Conservation (phyloP, 1,140 invertebrate species). For the Meloidogyne hapla region DNA sequence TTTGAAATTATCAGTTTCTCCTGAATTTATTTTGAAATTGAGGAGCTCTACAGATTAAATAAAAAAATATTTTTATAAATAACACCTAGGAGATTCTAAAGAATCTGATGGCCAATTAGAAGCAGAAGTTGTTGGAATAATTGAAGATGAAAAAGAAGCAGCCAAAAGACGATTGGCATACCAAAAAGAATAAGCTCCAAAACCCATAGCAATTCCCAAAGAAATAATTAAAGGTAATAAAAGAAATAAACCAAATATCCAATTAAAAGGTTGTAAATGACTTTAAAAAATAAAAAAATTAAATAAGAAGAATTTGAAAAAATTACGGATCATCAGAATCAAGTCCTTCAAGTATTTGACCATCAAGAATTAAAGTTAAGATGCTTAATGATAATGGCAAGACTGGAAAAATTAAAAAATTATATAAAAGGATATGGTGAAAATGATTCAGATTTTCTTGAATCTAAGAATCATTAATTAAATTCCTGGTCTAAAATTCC, state of each 20-base stretch:
- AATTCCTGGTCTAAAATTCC: no score
- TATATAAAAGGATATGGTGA: no score
- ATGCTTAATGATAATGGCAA: conserved; percentile 39
- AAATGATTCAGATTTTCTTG: no score
- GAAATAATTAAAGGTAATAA: conserved; percentile 42
- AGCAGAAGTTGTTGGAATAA: conserved; percentile 9
- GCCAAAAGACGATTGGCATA: conserved; percentile 40
- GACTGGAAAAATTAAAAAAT: conserved; percentile 37
- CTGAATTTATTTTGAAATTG: no score
- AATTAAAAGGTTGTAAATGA: conserved; percentile 34
- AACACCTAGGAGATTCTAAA: background rate
- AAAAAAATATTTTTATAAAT: no score
- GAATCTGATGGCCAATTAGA: background rate
- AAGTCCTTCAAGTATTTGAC: conserved; percentile 35
- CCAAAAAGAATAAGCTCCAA: conserved; percentile 43
- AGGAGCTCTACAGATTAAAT: no score
- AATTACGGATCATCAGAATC: conserved; percentile 8
- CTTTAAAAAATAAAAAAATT: conserved; percentile 14
- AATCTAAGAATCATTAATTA: no score
- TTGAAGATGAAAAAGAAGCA: background rate
- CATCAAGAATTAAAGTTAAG: conserved; percentile 38
- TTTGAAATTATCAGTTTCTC: no score
- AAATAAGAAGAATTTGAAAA: background rate
- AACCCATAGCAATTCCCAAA: conserved; percentile 41
- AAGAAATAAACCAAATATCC: conserved; percentile 42